These are phyloP conservation scores for Psilanteris sp. DNA, from an alignment of 1,140 invertebrate genomes.

Conservation along the genomic window DNA sequence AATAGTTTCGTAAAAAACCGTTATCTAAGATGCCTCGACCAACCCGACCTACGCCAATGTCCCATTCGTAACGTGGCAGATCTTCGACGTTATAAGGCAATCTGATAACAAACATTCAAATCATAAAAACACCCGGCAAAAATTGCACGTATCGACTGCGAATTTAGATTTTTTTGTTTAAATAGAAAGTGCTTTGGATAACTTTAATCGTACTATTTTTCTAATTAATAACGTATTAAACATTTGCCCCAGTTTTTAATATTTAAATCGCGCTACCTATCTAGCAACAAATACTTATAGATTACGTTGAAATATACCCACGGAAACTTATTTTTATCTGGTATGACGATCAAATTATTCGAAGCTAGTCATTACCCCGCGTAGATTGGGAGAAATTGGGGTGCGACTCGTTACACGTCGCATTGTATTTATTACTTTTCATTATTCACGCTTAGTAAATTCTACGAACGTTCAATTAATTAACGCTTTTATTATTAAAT, in stretches of 20 bases:
- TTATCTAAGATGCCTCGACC: too few relatives aligned
- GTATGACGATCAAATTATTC: constrained; percentile 15
- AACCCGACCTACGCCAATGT: constrained; percentile 66
- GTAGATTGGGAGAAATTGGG: neutral
- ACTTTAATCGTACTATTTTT: too few relatives aligned
- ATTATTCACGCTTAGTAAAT: constrained; percentile 9
- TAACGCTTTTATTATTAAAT: too few relatives aligned
- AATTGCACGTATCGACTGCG: too few relatives aligned
- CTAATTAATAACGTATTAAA: too few relatives aligned
- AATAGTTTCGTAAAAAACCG: too few relatives aligned
- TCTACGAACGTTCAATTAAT: constrained; percentile 7
- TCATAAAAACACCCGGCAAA: too few relatives aligned
- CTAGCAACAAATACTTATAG: too few relatives aligned
- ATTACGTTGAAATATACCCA: neutral
- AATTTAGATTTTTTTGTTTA: too few relatives aligned
- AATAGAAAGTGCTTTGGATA: too few relatives aligned
- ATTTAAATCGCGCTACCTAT: too few relatives aligned
- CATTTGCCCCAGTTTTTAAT: too few relatives aligned
- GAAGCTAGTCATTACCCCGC: constrained; percentile 13
- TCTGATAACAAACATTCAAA: constrained; percentile 13
- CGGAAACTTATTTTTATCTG: constrained; percentile 18
- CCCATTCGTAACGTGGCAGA: constrained; percentile 33
- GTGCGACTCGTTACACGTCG: constrained; percentile 23
- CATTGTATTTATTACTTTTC: constrained; percentile 24
- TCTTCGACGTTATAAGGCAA: neutral